Evolutionary conservation across 1,140 invertebrate genomes (phyloP).

Genomic region (Streblospio benedicti): DNA sequence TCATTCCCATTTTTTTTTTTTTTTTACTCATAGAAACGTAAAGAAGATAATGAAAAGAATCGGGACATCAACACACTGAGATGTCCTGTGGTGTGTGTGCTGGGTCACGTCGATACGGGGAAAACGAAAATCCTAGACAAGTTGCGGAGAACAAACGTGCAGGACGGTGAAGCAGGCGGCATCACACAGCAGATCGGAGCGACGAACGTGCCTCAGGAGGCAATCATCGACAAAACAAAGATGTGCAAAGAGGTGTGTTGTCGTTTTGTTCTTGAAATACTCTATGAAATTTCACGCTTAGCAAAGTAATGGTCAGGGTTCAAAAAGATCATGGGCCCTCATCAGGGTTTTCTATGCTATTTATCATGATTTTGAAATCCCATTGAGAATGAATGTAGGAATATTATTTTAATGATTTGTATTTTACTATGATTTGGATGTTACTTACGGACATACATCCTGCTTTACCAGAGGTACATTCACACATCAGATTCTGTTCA

Average conservation of each 20-base stretch:
- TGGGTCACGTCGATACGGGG: constrained; percentile 99
- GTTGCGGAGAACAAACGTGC: constrained; percentile 58
- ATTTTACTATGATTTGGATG: too few species aligned
- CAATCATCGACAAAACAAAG: constrained; percentile 87
- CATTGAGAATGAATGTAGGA: too few species aligned
- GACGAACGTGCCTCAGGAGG: constrained; percentile 95
- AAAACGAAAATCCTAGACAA: constrained; percentile 99
- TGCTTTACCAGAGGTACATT: too few species aligned
- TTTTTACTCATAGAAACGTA: constrained; percentile 57
- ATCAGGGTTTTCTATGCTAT: too few species aligned
- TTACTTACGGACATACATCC: too few species aligned
- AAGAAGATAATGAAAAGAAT: constrained; percentile 74
- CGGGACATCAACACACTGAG: constrained; percentile 68
- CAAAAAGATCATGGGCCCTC: too few species aligned
- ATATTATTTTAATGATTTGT: too few species aligned
- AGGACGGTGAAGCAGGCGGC: constrained; percentile 97
- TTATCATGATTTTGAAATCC: too few species aligned
- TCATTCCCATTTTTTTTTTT: constrained; percentile 15
- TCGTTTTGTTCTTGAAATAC: too few species aligned
- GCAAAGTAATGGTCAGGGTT: too few species aligned
- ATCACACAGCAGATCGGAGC: constrained; percentile 99
- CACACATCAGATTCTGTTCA: too few species aligned
- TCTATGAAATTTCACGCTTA: too few species aligned
- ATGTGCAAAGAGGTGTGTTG: constrained; percentile 76
- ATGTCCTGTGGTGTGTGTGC: constrained; percentile 92